Conservation (phyloP, 2,888 invertebrate species). For the Lasioglossum zephyrum region DNA sequence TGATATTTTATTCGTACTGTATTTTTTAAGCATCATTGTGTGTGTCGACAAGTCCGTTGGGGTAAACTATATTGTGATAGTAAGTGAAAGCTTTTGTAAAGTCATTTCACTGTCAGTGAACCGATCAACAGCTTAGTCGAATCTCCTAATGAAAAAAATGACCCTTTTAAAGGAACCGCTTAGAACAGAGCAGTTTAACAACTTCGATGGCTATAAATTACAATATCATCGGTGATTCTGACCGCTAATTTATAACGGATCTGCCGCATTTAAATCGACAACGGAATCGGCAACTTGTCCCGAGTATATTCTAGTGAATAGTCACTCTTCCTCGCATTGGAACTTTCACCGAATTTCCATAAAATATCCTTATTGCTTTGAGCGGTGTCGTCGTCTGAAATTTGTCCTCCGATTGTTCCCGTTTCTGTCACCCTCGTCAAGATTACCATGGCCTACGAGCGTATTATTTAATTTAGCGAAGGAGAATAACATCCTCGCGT, state of each 20-base stretch:
- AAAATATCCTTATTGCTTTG: not conserved
- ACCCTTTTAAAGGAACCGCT: not conserved
- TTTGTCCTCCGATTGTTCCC: not conserved
- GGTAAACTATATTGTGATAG: not conserved
- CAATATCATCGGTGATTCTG: not conserved
- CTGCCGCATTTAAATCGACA: not conserved
- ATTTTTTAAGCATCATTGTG: too few species aligned
- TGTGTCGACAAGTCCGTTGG: not conserved
- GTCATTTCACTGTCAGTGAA: not conserved
- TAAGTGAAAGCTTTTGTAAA: not conserved
- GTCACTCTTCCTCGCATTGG: not conserved
- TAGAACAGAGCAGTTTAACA: not conserved
- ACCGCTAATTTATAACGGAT: not conserved
- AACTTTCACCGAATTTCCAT: slow-evolving; percentile 9
- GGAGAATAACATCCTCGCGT: not conserved
- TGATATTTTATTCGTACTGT: too few species aligned
- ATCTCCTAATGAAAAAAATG: not conserved
- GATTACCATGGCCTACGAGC: not conserved
- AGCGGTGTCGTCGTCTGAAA: not conserved
- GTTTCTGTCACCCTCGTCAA: not conserved
- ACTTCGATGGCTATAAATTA: not conserved
- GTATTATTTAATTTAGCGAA: not conserved
- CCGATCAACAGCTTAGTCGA: not conserved
- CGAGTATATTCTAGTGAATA: not conserved
- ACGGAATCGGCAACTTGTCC: not conserved